Base-by-base conservation (phyloP, 2,113 vertebrate genomes). In the Eira barbara region DNA sequence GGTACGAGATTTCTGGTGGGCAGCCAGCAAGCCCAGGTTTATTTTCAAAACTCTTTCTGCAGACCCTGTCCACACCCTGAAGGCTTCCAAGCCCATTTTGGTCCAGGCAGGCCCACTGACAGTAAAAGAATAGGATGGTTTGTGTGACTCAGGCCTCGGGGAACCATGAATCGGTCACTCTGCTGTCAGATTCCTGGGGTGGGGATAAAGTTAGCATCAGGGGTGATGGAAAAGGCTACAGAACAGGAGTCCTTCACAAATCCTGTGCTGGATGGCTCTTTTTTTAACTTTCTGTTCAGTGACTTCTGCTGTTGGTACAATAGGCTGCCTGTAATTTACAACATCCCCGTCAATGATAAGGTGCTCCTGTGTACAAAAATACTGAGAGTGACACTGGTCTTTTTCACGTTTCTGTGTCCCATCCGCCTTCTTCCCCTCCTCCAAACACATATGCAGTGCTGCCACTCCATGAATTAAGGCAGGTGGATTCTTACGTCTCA, bases 361-460 rank as follows among this genome's bases (percentile, higher is more conserved):
- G 36, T n/a, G 18, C 39, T 82, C 17, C 42, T 3, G 13, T 7
- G 0, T 14, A 1, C 31, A 21, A 4, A 63, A 17, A 45, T 29
- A 13, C 0, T 23, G 39, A 39, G 39, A 85, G 10, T 4, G 0
- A 0, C 23, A 6, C 3, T 13, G 27, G 23, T 11, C 27, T 1
- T 52, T 59, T 52, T 27, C 25, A 6, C 18, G n/a, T 11, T 11
- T 6, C 2, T 12, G 9, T 13, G 57, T 2, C n/a, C n/a, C 9
- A 4, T 5, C 39, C 8, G 0, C 71, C 29, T 52, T 7, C 23
- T 15, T 1, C 25, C n/a, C 9, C 4, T 21, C 6, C 47, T 15
- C 57, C 21, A 34, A 17, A 7, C 11, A 29, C 25, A 10, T 2
- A 55, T 0, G 12, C 17, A 3, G 0, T 18, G 17, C 8, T 23